Conservation (phyloP, 2,888 invertebrate species). For the Chymomyza fuscimana region DNA sequence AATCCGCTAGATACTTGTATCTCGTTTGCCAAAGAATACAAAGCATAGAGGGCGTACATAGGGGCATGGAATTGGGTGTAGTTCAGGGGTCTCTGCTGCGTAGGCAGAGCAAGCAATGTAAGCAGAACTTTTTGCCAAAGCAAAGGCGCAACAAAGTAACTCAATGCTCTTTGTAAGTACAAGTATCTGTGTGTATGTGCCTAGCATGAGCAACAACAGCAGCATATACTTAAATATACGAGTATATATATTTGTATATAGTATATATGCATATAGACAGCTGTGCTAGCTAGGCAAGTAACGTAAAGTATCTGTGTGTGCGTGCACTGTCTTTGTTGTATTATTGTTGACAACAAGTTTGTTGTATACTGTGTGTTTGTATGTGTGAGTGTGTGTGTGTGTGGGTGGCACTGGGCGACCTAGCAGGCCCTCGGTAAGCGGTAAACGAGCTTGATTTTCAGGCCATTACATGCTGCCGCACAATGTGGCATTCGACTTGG, state of each 20-base stretch:
- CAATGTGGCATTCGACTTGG: constrained; percentile 2
- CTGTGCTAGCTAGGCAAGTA: not conserved
- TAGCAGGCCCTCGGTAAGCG: not conserved
- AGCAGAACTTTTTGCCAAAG: not conserved
- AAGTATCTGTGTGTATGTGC: constrained; percentile 29
- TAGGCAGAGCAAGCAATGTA: not conserved
- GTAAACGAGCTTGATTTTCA: constrained; percentile 65
- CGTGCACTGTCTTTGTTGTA: constrained; percentile 37
- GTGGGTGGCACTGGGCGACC: constrained; percentile 33
- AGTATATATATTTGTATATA: constrained; percentile 29
- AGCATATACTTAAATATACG: constrained; percentile 9
- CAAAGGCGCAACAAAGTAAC: constrained; percentile 29
- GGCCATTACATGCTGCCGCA: constrained; percentile 54
- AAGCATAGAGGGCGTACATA: not conserved
- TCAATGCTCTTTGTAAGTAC: not conserved
- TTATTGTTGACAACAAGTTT: constrained; percentile 53
- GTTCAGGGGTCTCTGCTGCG: not conserved
- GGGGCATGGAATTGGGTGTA: not conserved
- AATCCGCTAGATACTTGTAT: constrained; percentile 22
- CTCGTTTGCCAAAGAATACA: constrained; percentile 15
- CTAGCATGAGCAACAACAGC: not conserved
- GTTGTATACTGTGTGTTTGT: constrained; percentile 1
- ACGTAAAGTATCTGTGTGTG: constrained; percentile 18
- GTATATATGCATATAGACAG: not conserved
- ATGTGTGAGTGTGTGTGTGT: constrained; percentile 14